Evolutionary conservation across 2,797 vertebrate genomes (phyloP), one percentile per base, ranked within the genome.

Genomic region (Leptodactylus fallax): DNA sequence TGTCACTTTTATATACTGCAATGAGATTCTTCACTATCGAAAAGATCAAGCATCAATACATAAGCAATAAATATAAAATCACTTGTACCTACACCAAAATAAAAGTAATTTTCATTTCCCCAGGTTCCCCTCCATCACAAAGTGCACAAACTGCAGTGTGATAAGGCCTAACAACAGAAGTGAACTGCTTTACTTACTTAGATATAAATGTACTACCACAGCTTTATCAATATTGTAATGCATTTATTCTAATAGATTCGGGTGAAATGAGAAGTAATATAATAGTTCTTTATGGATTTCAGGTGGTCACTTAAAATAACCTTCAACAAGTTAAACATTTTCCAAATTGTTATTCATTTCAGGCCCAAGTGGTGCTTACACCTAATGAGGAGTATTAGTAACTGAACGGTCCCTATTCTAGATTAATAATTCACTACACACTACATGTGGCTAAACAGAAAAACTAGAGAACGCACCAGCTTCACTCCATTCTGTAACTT

Each of bases 291-390:
- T 21, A 71, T 74, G 71, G 17, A 53, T 79, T 74, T 58, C 12
- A 7, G 17, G 9, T 53, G 53, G 49, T 23, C 25, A 25, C 36
- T 56, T 19, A 58, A 14, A 51, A 47, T 55, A 63, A 83, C 81
- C 19, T 83, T 69, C 60, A n/a, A 79, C 11, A 53, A 78, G 80
- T 83, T 83, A 87, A 78, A 83, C n/a, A 78, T 87, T 87, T 71
- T 27, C 81, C 51, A 87, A 84, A 60, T 10, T 7, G 7, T 27
- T 69, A 79, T 60, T 69, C 13, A 71, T 79, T 79, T 17, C 23
- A 16, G 17, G 25, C n/a, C 10, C 19, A 69, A 84, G n/a, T 36
- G 27, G n/a, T 14, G 49, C 49, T 83, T 87, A 87, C 51, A 58
- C 6, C 21, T 83, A 74, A 87, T 87, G 76, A 63, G 55, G 19